Evolutionary conservation across 2,888 invertebrate species (phyloP).

Genomic region (Vesta saturnalis): DNA sequence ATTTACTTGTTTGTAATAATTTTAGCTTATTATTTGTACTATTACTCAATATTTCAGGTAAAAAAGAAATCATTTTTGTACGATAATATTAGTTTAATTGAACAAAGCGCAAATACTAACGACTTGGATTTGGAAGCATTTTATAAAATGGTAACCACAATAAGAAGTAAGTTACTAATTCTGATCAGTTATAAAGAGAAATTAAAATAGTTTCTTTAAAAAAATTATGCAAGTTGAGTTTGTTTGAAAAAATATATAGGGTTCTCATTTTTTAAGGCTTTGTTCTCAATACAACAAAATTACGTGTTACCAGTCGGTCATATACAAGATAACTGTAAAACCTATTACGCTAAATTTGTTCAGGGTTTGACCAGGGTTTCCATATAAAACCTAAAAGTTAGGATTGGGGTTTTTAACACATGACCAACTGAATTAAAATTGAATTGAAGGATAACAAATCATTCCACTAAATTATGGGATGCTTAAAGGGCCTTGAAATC

Average conservation of each 20-base stretch:
- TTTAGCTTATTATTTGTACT: neutral
- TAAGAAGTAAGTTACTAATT: slow-evolving; percentile 82
- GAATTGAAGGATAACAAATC: too few species aligned
- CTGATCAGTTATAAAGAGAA: neutral
- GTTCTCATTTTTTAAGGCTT: neutral
- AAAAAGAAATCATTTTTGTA: slow-evolving; percentile 72
- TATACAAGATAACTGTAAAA: too few species aligned
- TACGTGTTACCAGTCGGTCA: too few species aligned
- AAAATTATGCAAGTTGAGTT: too few species aligned
- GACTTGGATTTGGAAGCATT: slow-evolving; percentile 85
- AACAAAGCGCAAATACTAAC: slow-evolving; percentile 63
- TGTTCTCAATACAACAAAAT: neutral
- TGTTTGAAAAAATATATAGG: neutral
- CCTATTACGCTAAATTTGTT: too few species aligned
- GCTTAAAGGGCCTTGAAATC: too few species aligned
- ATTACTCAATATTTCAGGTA: slow-evolving; percentile 54
- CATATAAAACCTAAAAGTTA: too few species aligned
- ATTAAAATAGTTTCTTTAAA: too few species aligned
- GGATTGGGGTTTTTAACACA: too few species aligned
- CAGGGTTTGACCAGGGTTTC: too few species aligned
- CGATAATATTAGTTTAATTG: slow-evolving; percentile 73
- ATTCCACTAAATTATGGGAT: too few species aligned
- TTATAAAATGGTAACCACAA: slow-evolving; percentile 81
- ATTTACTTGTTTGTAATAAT: slow-evolving; percentile 26
- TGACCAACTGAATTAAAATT: too few species aligned